Percentiles rank a stretch among this genome's conserved stretches.
Evolutionary conservation across 2,888 invertebrate species (phyloP).

Genomic region (Meloe dianella): DNA sequence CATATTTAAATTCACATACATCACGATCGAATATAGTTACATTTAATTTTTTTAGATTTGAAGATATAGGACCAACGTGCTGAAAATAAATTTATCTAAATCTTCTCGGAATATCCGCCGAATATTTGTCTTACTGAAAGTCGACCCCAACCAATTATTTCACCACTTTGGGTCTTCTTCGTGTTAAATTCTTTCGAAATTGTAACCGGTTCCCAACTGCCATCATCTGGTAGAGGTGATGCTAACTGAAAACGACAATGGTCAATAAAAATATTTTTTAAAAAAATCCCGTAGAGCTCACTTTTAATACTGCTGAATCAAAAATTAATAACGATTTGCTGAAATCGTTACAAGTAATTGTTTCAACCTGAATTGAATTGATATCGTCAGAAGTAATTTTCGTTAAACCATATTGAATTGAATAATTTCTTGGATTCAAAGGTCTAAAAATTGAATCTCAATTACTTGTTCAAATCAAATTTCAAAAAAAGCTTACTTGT

Average conservation of each 20-base stretch:
- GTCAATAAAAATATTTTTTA: not conserved
- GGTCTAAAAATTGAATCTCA: slow-evolving; percentile 27
- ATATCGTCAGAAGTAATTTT: slow-evolving; percentile 35
- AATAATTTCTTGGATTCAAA: slow-evolving; percentile 33
- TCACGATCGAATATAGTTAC: slow-evolving; percentile 42
- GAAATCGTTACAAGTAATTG: slow-evolving; percentile 40
- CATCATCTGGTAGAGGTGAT: slow-evolving; percentile 37
- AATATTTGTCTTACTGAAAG: slow-evolving; percentile 36
- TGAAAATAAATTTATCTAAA: slow-evolving; percentile 24
- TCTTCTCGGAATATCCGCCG: not conserved
- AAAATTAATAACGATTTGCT: slow-evolving; percentile 34
- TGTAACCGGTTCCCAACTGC: slow-evolving; percentile 39
- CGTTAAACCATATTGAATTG: slow-evolving; percentile 41
- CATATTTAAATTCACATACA: slow-evolving; percentile 35
- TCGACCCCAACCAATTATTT: slow-evolving; percentile 44
- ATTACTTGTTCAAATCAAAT: not conserved
- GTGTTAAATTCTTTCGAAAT: slow-evolving; percentile 35
- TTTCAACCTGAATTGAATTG: slow-evolving; percentile 36
- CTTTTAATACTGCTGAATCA: slow-evolving; percentile 43
- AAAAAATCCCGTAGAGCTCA: slow-evolving; percentile 24
- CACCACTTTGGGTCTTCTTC: slow-evolving; percentile 32
- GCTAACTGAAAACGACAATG: slow-evolving; percentile 27
- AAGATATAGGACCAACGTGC: slow-evolving; percentile 39
- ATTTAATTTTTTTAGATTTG: slow-evolving; percentile 39
- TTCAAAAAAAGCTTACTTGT: slow-evolving; percentile 22